Conservation (phyloP, 2,113 vertebrate genomes). For the Crotophaga sulcirostris region DNA sequence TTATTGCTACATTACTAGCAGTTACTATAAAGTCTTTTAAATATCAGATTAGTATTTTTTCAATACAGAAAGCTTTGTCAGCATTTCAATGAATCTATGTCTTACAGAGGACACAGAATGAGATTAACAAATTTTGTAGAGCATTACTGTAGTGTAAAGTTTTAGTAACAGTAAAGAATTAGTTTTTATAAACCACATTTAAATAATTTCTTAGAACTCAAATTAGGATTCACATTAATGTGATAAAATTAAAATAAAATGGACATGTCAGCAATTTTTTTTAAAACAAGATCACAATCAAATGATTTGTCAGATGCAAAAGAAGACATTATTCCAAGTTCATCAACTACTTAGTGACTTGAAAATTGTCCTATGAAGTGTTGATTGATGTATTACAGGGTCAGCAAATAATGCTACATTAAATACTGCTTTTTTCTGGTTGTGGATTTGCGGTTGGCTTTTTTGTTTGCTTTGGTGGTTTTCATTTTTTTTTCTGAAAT, state of each 20-base stretch:
- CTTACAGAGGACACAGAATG: background rate
- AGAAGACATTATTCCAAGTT: background rate
- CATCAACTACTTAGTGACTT: background rate
- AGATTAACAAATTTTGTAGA: background rate
- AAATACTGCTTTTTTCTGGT: background rate
- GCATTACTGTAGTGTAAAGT: background rate
- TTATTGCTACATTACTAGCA: background rate
- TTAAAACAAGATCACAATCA: background rate
- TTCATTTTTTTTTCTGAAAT: background rate
- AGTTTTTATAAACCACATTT: background rate
- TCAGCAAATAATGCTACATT: background rate
- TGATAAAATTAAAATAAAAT: background rate
- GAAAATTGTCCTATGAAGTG: background rate
- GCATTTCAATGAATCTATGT: background rate
- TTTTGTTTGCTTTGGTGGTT: background rate
- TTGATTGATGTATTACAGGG: background rate
- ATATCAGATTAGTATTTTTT: background rate
- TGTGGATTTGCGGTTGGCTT: background rate
- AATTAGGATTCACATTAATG: background rate
- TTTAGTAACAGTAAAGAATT: background rate
- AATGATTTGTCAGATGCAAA: background rate
- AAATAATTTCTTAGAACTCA: background rate
- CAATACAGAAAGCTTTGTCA: background rate
- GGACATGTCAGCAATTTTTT: background rate
- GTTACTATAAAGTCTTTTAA: background rate